phyloP scores from a whole-genome alignment of 2,113 vertebrate genomes.

The Phycodurus eques region DNA sequence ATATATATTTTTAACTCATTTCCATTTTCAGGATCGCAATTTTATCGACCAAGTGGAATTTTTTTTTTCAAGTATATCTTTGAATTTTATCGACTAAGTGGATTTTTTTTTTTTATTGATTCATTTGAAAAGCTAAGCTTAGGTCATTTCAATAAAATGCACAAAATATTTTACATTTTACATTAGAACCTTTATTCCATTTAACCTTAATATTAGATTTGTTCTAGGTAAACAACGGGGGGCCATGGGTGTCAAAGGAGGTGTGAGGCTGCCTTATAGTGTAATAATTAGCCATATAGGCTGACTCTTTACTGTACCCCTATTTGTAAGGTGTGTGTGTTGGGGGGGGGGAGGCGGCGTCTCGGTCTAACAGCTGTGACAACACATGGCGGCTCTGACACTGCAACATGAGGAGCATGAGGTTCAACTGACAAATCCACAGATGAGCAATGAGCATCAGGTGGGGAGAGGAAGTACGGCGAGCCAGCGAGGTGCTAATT shows the following conservation, averaged over 20 bases:
- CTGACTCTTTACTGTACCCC: neutral
- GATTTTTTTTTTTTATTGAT: no score
- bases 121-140: no score
- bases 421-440: slow-evolving; percentile 16
- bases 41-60: no score
- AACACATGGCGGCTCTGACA: neutral
- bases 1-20: no score
- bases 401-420: neutral
- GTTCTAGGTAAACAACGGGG: neutral
- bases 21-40: no score
- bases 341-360: neutral
- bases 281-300: neutral
- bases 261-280: neutral
- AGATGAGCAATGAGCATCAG: slow-evolving; percentile 43
- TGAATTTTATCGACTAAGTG: no score
- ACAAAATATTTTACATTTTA: neutral
- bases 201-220: neutral
- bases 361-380: neutral
- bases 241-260: neutral
- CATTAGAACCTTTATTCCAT: neutral
- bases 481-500: slow-evolving; percentile 38
- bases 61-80: no score
- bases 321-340: neutral
- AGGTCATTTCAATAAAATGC: no score
- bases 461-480: slow-evolving; percentile 37